A percentile compares a stretch with the other conserved stretches of the same genome.
These are phyloP conservation scores for Ectropis crepuscularia DNA, from an alignment of 2,888 invertebrate genomes.

Conservation along the genomic window DNA sequence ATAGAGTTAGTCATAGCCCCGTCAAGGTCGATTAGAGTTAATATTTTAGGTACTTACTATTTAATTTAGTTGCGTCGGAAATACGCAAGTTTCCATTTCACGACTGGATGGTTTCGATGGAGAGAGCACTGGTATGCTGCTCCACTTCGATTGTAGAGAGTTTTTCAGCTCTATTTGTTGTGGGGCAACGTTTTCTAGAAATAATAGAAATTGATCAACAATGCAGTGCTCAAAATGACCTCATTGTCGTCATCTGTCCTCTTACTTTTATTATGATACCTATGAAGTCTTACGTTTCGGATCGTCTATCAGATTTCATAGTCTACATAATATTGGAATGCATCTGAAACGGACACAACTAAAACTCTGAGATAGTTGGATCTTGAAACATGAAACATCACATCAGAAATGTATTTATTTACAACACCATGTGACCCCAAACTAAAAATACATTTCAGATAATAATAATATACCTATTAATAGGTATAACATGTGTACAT, in stretches of 20 bases:
- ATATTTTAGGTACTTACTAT: constrained; percentile 19
- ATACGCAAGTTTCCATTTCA: constrained; percentile 67
- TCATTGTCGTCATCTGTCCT: constrained; percentile 4
- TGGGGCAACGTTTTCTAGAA: constrained; percentile 34
- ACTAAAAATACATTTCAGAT: too few relatives aligned
- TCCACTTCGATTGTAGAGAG: constrained; percentile 40
- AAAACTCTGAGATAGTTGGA: too few relatives aligned
- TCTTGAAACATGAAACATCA: too few relatives aligned
- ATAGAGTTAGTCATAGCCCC: background rate
- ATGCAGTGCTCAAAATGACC: constrained; percentile 20
- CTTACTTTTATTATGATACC: background rate
- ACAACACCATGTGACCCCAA: too few relatives aligned
- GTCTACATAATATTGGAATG: too few relatives aligned
- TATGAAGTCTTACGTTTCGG: background rate
- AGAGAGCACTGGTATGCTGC: constrained; percentile 61
- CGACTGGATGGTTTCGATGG: constrained; percentile 67
- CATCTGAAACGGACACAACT: too few relatives aligned
- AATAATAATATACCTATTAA: too few relatives aligned
- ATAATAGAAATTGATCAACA: constrained; percentile 33
- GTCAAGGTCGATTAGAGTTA: constrained; percentile 15
- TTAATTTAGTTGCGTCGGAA: constrained; percentile 29
- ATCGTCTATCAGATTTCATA: too few relatives aligned
- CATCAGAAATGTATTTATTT: too few relatives aligned
- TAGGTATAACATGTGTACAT: too few relatives aligned
- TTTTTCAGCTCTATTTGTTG: constrained; percentile 47